Conservation (phyloP, 2,888 invertebrate species). For the Diabrotica balteata region DNA sequence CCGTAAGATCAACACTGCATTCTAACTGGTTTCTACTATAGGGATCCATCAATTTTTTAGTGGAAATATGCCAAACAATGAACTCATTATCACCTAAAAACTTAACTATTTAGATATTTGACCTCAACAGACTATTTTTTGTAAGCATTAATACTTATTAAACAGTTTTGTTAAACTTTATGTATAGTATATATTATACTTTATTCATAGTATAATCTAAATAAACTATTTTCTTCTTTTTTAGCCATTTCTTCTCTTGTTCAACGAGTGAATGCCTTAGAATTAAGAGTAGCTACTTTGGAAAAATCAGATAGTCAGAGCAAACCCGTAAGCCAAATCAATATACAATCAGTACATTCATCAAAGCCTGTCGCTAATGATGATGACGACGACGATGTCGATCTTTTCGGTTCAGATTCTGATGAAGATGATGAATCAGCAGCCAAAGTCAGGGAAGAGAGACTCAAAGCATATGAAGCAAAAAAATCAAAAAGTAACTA, state of each 20-base stretch:
- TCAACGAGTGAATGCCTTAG: conserved; percentile 41
- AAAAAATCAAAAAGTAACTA: conserved; percentile 86
- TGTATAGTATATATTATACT: too few species aligned
- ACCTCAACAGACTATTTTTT: too few species aligned
- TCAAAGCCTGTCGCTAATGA: conserved; percentile 33
- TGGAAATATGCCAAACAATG: too few species aligned
- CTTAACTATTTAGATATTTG: too few species aligned
- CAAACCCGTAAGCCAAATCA: conserved; percentile 45
- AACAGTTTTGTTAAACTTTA: too few species aligned
- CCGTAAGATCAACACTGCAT: too few species aligned
- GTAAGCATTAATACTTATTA: too few species aligned
- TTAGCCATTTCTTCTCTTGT: conserved; percentile 46
- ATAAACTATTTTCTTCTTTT: conserved; percentile 25
- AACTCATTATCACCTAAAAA: too few species aligned
- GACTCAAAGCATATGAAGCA: conserved; percentile 86
- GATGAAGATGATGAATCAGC: conserved; percentile 79
- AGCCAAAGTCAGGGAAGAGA: conserved; percentile 78
- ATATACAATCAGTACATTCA: conserved; percentile 25
- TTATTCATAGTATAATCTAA: too few species aligned
- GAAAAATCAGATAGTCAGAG: conserved; percentile 48
- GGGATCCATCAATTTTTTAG: too few species aligned
- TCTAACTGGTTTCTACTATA: too few species aligned
- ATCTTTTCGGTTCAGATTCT: conserved; percentile 83
- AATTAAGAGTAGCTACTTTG: conserved; percentile 43
- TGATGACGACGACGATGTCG: conserved; percentile 73